Evolutionary conservation across 1,140 invertebrate genomes (phyloP).

Genomic region (Tetraneura akinire): DNA sequence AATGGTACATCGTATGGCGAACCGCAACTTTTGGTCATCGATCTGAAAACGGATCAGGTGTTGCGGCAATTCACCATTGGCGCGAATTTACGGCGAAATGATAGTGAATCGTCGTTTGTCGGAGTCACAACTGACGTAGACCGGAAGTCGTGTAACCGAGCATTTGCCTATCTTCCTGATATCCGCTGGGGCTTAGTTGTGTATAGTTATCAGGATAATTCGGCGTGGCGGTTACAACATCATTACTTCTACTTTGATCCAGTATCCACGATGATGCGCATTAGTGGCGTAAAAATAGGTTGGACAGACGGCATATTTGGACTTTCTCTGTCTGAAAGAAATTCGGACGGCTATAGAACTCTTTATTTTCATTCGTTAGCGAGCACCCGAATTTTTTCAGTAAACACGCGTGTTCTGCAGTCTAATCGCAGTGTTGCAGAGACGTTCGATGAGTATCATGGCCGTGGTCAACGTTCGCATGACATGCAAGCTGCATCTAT

Average conservation of each 20-base stretch:
- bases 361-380: slow-evolving; percentile 77
- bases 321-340: slow-evolving; percentile 63
- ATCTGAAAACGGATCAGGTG: slow-evolving; percentile 71
- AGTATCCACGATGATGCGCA: slow-evolving; percentile 69
- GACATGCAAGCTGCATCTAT: slow-evolving; percentile 71
- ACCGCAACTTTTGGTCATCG: slow-evolving; percentile 72
- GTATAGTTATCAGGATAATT: slow-evolving; percentile 71
- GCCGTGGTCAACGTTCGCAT: slow-evolving; percentile 70
- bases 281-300: slow-evolving; percentile 71
- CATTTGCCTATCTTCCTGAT: slow-evolving; percentile 75
- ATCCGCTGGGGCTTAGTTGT: slow-evolving; percentile 74
- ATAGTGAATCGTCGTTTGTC: slow-evolving; percentile 73
- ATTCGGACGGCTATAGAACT: slow-evolving; percentile 67
- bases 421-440: slow-evolving; percentile 65
- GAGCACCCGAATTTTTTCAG: slow-evolving; percentile 71
- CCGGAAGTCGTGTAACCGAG: slow-evolving; percentile 69
- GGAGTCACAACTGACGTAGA: slow-evolving; percentile 73
- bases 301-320: slow-evolving; percentile 78
- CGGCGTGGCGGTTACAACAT: slow-evolving; percentile 75
- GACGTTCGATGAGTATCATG: slow-evolving; percentile 69
- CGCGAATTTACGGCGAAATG: slow-evolving; percentile 67
- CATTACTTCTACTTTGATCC: slow-evolving; percentile 83
- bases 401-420: slow-evolving; percentile 62
- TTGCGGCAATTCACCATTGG: slow-evolving; percentile 67
- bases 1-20: slow-evolving; percentile 64